Conservation (phyloP, 2,113 vertebrate genomes). For the Hemibagrus wyckioides region DNA sequence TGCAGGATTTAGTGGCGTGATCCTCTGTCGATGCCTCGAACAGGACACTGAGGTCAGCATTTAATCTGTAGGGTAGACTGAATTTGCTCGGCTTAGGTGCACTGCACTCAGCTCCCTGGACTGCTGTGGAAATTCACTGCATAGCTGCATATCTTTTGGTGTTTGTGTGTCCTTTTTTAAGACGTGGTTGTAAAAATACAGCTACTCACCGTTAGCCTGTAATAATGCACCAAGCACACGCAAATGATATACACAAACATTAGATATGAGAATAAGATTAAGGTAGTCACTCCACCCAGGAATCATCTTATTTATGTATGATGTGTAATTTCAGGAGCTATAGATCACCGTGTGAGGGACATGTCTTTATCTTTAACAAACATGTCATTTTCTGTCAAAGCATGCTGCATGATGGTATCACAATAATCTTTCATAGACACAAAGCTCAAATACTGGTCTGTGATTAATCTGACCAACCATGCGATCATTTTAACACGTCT, state of each 20-base stretch:
- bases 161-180: not conserved
- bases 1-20: conserved; percentile 42
- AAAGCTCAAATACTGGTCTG: too few species aligned
- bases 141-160: not conserved
- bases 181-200: not conserved
- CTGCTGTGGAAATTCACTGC: conserved; percentile 1
- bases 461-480: not conserved
- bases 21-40: conserved; percentile 37
- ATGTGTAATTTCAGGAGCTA: not conserved
- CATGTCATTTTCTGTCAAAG: too few species aligned
- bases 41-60: conserved; percentile 43
- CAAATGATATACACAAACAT: not conserved
- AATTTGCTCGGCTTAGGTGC: conserved; percentile 8
- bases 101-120: not conserved
- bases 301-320: not conserved
- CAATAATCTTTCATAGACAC: too few species aligned
- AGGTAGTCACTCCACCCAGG: not conserved
- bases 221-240: not conserved
- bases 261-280: not conserved
- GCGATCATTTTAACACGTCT: not conserved
- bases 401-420: too few species aligned
- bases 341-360: not conserved
- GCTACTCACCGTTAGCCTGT: not conserved
- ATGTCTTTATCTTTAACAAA: not conserved
- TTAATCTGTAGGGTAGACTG: conserved; percentile 45